These are phyloP conservation scores for Oikopleura vanhoeffeni DNA, from an alignment of 23 tunicate species.

Conservation along the genomic window DNA sequence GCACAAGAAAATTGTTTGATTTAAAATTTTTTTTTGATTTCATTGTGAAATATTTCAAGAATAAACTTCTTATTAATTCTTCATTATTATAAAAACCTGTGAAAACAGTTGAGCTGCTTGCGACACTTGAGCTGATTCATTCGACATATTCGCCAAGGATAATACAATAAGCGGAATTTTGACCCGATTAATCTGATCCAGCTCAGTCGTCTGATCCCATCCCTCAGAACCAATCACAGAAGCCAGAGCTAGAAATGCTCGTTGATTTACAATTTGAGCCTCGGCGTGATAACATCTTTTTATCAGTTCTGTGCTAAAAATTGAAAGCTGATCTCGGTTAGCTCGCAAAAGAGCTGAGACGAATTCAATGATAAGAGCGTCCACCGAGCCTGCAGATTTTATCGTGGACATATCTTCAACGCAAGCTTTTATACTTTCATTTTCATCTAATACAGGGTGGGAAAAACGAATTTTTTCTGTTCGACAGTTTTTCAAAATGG, in stretches of 20 bases:
- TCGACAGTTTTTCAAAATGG: too few relatives aligned
- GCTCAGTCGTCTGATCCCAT: not conserved
- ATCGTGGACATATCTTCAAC: not conserved
- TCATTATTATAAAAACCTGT: too few relatives aligned
- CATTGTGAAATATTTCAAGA: too few relatives aligned
- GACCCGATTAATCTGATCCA: not conserved
- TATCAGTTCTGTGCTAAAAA: not conserved
- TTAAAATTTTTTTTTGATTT: too few relatives aligned
- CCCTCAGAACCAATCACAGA: not conserved
- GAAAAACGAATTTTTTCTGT: too few relatives aligned
- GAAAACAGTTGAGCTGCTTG: not conserved
- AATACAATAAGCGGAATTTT: not conserved
- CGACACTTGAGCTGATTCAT: not conserved
- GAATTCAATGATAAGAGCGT: not conserved
- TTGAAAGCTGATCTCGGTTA: not conserved
- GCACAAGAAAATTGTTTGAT: too few relatives aligned
- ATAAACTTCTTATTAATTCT: too few relatives aligned
- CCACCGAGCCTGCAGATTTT: not conserved
- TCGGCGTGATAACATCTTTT: not conserved
- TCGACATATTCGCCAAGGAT: not conserved
- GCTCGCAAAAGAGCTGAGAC: not conserved
- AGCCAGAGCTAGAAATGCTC: not conserved
- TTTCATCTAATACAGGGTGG: not conserved
- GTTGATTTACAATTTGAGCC: not conserved
- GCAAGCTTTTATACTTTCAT: not conserved